Percentiles rank a stretch among this genome's conserved stretches.
Evolutionary conservation across 30 jellyfish, hydroid and myxozoan genomes (phyloP).

Genomic region (Rhopilema esculentum): DNA sequence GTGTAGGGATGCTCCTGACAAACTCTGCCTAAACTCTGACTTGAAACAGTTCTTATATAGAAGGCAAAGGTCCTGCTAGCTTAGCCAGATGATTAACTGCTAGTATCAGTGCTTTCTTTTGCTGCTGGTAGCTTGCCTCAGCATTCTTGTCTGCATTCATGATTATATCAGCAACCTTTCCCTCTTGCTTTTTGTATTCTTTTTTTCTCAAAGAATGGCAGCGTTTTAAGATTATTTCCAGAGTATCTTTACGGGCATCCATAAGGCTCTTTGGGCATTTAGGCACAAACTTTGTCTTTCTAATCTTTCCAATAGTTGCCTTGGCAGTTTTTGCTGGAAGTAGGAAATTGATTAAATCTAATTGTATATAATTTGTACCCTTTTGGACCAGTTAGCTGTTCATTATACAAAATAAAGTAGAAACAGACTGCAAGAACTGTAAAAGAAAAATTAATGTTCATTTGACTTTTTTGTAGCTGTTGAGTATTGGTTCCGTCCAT

Average conservation of each 20-base stretch:
- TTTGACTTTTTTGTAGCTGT: no score
- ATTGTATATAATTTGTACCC: no score
- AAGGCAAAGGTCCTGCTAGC: conserved; percentile 83
- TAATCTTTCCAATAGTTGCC: conserved; percentile 60
- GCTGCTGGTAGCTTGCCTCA: conserved; percentile 41
- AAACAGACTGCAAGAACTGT: conserved; percentile 37
- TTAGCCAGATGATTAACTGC: conserved; percentile 84
- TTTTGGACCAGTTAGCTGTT: background rate
- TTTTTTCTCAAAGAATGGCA: conserved; percentile 60
- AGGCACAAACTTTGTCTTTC: conserved; percentile 60
- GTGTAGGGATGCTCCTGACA: background rate
- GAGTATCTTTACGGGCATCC: conserved; percentile 41
- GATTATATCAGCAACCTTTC: conserved; percentile 59
- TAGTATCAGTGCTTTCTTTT: conserved; percentile 56
- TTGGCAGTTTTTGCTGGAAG: conserved; percentile 60
- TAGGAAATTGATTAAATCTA: no score
- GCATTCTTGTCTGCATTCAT: conserved; percentile 14
- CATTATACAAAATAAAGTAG: background rate
- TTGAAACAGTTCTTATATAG: conserved; percentile 22
- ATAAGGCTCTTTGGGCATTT: conserved; percentile 67
- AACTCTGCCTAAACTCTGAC: no score
- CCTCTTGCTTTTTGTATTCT: conserved; percentile 69
- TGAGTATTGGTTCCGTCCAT: no score
- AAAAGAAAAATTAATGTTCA: no score
- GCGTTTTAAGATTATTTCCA: conserved; percentile 24